Evolutionary conservation across 1,140 invertebrate species (phyloP).

Genomic region (Tetragonula clypearis): DNA sequence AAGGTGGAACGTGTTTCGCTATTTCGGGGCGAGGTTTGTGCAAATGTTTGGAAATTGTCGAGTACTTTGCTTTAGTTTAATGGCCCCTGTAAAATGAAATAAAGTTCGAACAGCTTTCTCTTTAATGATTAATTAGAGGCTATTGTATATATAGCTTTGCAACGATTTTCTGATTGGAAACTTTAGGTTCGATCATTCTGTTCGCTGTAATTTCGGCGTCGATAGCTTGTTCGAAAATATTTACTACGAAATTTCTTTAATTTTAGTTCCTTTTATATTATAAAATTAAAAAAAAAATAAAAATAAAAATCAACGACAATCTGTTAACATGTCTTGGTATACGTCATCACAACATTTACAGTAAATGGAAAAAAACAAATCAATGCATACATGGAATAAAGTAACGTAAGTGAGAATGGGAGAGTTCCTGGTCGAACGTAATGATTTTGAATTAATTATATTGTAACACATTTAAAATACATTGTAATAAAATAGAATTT

Average conservation of each 20-base stretch:
- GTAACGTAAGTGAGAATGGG: too few relatives aligned
- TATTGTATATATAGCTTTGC: neutral
- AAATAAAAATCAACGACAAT: too few relatives aligned
- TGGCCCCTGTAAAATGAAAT: too few relatives aligned
- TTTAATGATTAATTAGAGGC: neutral
- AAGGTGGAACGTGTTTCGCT: neutral
- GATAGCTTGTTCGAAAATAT: neutral
- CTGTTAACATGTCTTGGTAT: too few relatives aligned
- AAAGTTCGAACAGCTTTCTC: neutral
- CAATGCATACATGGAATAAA: too few relatives aligned
- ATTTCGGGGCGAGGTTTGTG: neutral
- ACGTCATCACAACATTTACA: too few relatives aligned
- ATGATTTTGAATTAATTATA: too few relatives aligned
- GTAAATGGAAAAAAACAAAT: too few relatives aligned
- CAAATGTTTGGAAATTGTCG: neutral
- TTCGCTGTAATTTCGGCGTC: neutral
- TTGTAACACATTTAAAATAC: neutral
- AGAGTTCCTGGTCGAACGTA: too few relatives aligned
- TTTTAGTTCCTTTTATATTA: too few relatives aligned
- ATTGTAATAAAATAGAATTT: neutral
- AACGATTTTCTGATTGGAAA: neutral
- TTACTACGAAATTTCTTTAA: neutral
- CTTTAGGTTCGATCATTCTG: neutral
- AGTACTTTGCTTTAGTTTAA: constrained; percentile 3
- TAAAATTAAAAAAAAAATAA: too few relatives aligned